Evolutionary conservation across 2,113 vertebrate genomes (phyloP), one percentile per base, ranked within the genome.

Genomic region (Marmota flaviventris): DNA sequence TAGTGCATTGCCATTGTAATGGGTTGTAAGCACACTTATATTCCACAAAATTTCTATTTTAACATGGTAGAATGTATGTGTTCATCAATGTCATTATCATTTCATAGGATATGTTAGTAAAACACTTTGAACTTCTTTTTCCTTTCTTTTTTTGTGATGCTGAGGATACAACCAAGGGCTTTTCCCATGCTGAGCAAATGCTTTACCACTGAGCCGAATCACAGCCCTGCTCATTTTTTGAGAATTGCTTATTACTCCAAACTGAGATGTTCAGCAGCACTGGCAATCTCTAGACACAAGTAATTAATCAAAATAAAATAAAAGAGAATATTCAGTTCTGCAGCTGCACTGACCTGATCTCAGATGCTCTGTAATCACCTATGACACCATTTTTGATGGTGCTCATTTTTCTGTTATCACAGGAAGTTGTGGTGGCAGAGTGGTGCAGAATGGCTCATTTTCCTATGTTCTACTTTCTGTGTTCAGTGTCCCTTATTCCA

Each of bases 341-440:
- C 18, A 39, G 14, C 6, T 6, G 20, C 48, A 16, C 5, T 2
- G 8, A 34, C 2, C 16, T 0, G 7, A 13, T 53, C 27, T 48
- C n/a, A 11, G 12, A 20, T n/a, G 22, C 48, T 29, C 76, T 42
- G 13, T 8, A 5, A 5, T 2, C 56, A 58, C 2, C 56, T 58
- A 1, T 2, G 56, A 20, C 5, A 58, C 56, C 51, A 17, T 16
- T 58, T 22, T 58, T 18, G 56, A 22, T 58, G 56, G 20, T 58
- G 20, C 56, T 22, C 5, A 58, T 58, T 22, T 58, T 58, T 58
- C 56, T 22, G 20, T 58, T 22, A 58, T 58, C 56, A 58, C 20
- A 58, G 56, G 56, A 58, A 58, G 56, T 58, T 58, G 1, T 58
- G 56, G 20, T 58, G 20, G 20, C 51, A 58, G 56, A 20, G 20